Conservation (phyloP, 2,113 vertebrate genomes). For the Chlamydotis undulata region DNA sequence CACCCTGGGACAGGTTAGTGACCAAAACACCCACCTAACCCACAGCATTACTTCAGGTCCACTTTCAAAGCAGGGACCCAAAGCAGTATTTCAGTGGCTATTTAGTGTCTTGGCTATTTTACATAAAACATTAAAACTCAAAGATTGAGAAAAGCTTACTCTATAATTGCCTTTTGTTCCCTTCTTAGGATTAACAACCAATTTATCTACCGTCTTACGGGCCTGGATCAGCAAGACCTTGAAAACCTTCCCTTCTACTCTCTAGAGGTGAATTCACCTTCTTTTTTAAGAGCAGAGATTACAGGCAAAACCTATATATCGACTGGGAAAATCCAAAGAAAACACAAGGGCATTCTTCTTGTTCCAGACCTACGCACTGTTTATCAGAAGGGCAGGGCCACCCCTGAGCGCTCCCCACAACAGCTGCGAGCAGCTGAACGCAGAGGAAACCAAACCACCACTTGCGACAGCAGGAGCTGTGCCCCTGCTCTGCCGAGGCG, state of each 20-base stretch:
- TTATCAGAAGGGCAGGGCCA: background rate
- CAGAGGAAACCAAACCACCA: background rate
- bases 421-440: background rate
- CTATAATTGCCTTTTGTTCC: background rate
- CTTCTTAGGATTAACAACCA: background rate
- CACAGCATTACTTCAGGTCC: background rate
- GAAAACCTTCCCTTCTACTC: background rate
- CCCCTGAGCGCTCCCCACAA: background rate
- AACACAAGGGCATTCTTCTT: background rate
- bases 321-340: background rate
- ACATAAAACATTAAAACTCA: background rate
- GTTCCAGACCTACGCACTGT: background rate
- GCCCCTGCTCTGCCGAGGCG: background rate
- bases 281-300: background rate
- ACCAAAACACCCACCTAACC: background rate
- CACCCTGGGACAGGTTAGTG: background rate
- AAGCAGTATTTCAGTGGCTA: background rate
- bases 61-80: background rate
- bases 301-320: background rate
- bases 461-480: background rate
- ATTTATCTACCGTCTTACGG: background rate
- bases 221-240: background rate
- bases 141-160: background rate
- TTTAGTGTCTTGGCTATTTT: background rate
- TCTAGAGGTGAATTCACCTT: background rate